Percentiles rank a stretch among this genome's conserved stretches.
Conservation (phyloP, 2,113 vertebrate genomes). For the Gymnogyps californianus region DNA sequence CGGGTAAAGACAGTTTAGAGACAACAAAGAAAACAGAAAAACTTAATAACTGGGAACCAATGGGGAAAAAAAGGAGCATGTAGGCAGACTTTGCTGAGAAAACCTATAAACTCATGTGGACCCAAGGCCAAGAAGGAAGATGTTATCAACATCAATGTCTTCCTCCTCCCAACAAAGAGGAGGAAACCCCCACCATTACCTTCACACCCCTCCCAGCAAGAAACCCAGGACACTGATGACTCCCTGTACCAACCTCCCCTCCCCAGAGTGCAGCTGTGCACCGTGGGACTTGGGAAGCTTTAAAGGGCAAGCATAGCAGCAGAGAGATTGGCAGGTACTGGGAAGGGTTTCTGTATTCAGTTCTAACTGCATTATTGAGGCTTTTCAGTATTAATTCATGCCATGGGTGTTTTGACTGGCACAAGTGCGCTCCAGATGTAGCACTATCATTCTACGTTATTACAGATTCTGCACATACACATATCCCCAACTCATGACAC, state of each 20-base stretch:
- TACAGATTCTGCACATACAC: neutral
- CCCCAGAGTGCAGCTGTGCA: neutral
- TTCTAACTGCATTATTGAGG: neutral
- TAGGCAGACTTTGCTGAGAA: neutral
- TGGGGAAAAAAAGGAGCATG: neutral
- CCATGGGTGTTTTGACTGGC: neutral
- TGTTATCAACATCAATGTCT: neutral
- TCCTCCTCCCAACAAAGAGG: neutral
- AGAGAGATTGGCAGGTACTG: neutral
- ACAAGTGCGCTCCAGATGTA: neutral
- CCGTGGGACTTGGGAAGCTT: accelerated
- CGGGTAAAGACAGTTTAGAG: accelerated
- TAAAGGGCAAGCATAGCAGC: neutral
- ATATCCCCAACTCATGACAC: neutral
- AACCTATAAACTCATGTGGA: neutral
- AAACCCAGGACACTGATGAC: neutral
- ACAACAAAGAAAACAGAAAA: neutral
- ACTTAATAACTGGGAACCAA: neutral
- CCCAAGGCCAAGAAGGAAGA: neutral
- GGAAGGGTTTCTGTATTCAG: neutral
- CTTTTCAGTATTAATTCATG: neutral
- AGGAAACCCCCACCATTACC: neutral
- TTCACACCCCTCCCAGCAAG: neutral
- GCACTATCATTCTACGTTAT: accelerated
- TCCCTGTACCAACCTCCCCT: neutral